These are phyloP conservation scores for Phacellophora camtschatica DNA, from an alignment of 30 jellyfish, hydroid and myxozoan genomes.

Conservation along the genomic window DNA sequence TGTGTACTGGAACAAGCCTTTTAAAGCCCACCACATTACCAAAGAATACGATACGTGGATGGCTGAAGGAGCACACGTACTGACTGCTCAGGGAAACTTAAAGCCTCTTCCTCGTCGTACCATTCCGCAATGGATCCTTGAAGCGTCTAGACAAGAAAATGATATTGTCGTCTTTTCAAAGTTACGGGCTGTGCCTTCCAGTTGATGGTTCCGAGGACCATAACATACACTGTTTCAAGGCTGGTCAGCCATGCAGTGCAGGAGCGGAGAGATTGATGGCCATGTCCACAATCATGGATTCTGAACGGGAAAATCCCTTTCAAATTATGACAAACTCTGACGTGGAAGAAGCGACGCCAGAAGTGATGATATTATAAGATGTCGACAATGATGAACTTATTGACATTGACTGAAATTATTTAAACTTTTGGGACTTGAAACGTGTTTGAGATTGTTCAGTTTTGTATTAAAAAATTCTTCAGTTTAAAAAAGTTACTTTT, in stretches of 20 bases:
- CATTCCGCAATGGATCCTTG: conserved; percentile 14
- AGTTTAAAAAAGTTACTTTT: no score
- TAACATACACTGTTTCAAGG: conserved; percentile 11
- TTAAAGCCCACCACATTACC: background rate
- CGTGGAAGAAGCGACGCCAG: no score
- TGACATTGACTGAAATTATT: no score
- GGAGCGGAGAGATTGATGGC: conserved; percentile 8
- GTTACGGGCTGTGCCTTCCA: background rate
- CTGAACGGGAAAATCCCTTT: background rate
- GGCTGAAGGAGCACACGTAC: background rate
- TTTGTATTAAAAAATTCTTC: no score
- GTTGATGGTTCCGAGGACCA: conserved; percentile 15
- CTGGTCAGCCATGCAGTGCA: background rate
- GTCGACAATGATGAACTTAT: no score
- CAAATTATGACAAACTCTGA: no score
- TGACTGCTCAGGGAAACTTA: background rate
- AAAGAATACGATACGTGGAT: background rate
- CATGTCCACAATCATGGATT: background rate
- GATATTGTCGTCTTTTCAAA: background rate
- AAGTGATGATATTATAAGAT: no score
- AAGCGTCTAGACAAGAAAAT: background rate
- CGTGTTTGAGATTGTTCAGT: no score
- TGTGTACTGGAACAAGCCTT: conserved; percentile 21
- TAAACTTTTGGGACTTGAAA: no score
- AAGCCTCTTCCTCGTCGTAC: background rate